Evolutionary conservation across 2,888 invertebrate genomes (phyloP).

Genomic region (Spatulosminthurus flaviceps): DNA sequence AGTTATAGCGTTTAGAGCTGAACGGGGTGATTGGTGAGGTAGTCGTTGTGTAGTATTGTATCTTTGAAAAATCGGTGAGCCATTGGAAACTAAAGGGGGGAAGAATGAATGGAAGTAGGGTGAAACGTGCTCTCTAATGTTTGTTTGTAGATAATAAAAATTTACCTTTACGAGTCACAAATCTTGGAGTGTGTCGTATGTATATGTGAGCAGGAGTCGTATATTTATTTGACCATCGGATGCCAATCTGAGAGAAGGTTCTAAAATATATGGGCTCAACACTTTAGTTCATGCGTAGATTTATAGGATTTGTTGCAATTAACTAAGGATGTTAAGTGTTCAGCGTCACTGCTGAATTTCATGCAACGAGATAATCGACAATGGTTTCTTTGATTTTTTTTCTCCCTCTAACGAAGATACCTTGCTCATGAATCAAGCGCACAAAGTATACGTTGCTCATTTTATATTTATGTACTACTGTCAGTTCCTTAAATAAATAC

Average conservation of each 20-base stretch:
- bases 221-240: constrained; percentile 27
- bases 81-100: neutral
- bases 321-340: constrained; percentile 34
- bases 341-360: constrained; percentile 29
- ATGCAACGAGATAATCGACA: constrained; percentile 33
- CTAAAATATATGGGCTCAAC: constrained; percentile 27
- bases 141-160: constrained; percentile 33
- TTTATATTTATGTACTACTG: constrained; percentile 21
- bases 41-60: neutral
- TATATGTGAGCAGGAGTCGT: neutral
- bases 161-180: constrained; percentile 19
- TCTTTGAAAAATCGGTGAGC: neutral
- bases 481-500: constrained; percentile 20
- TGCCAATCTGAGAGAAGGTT: neutral
- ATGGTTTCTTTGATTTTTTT: constrained; percentile 34
- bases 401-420: constrained; percentile 32
- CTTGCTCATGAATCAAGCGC: constrained; percentile 29
- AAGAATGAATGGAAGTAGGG: constrained; percentile 14
- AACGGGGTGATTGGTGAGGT: neutral
- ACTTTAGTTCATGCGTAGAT: constrained; percentile 27
- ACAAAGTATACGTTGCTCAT: constrained; percentile 31
- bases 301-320: constrained; percentile 21
- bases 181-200: constrained; percentile 26
- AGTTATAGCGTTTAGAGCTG: neutral
- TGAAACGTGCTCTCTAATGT: constrained; percentile 24